Evolutionary conservation across 2,113 vertebrate species (phyloP).

Genomic region (Pollachius pollachius): DNA sequence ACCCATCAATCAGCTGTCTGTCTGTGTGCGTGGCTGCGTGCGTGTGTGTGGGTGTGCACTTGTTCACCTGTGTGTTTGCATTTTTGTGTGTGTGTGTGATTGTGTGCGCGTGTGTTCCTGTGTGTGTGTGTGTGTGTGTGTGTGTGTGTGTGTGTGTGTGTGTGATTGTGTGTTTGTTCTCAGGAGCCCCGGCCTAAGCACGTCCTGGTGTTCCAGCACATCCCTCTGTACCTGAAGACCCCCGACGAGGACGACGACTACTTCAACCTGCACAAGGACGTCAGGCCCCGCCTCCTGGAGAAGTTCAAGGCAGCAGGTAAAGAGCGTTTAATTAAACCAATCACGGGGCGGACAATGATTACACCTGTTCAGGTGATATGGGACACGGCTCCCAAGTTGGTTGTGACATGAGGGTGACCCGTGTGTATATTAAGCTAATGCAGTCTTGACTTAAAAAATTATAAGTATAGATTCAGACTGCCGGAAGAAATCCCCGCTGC

Average conservation of each 20-base stretch:
- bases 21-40: neutral
- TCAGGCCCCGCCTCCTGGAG: conserved; percentile 80
- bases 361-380: too few species aligned
- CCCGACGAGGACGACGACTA: conserved; percentile 86
- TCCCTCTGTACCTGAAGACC: conserved; percentile 83
- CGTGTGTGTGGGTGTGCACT: too few species aligned
- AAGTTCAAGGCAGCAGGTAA: conserved; percentile 86
- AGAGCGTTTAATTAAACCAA: neutral
- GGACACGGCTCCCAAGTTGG: too few species aligned
- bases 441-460: too few species aligned
- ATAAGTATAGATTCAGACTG: too few species aligned
- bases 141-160: too few species aligned
- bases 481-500: too few species aligned
- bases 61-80: too few species aligned
- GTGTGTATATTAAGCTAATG: too few species aligned
- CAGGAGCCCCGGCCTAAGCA: conserved; percentile 73
- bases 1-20: neutral
- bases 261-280: conserved; percentile 83
- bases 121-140: conserved; percentile 12
- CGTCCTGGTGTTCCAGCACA: conserved; percentile 90
- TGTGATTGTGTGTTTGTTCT: conserved; percentile 15
- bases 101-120: neutral
- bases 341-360: neutral
- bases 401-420: too few species aligned
- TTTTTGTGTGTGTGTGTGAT: too few species aligned